Conservation (phyloP, 2,888 invertebrate species). For the Zonitis immaculata region DNA sequence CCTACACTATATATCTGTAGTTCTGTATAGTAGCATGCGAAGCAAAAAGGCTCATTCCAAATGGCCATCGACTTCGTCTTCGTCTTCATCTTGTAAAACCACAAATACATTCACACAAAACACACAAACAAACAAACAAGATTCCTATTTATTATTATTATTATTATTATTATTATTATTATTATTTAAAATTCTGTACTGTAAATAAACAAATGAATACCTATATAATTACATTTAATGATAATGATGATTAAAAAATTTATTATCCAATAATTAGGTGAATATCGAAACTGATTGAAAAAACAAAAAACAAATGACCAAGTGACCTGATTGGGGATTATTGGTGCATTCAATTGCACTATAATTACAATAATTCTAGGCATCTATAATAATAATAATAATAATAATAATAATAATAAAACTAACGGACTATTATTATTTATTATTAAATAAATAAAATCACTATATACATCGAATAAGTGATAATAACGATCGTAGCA, state of each 20-base stretch:
- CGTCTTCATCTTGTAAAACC: no score
- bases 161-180: no score
- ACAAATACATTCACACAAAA: not conserved
- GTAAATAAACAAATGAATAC: not conserved
- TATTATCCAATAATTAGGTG: not conserved
- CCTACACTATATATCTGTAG: not conserved
- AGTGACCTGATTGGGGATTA: not conserved
- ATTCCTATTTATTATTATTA: no score
- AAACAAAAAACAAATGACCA: not conserved
- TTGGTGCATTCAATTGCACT: not conserved
- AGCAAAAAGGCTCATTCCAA: not conserved
- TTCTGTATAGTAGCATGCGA: not conserved
- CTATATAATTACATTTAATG: no score
- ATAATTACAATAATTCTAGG: not conserved
- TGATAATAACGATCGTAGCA: no score
- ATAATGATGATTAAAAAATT: not conserved
- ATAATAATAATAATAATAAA: not conserved
- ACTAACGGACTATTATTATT: no score
- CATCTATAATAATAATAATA: not conserved
- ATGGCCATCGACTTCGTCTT: slow-evolving; percentile 24
- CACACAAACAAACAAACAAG: slow-evolving; percentile 8
- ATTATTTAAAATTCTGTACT: no score
- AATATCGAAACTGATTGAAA: no score
- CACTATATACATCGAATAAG: no score
- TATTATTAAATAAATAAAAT: no score